Base-by-base conservation (phyloP, 2,113 vertebrate species). In the Mustela lutreola region DNA sequence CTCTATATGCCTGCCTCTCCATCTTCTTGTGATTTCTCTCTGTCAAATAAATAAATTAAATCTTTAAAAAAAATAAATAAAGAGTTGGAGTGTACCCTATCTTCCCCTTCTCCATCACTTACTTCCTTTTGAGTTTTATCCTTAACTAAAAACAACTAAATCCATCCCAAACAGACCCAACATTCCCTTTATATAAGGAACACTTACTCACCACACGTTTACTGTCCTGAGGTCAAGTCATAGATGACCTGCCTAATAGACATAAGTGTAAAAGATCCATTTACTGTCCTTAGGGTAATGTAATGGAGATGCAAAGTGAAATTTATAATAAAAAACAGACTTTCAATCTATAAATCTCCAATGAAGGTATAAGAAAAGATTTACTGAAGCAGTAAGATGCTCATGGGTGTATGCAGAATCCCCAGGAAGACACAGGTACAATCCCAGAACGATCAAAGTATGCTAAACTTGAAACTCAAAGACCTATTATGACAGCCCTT, bases 291-390 rank as follows among this genome's bases (percentile, higher is more conserved):
- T 65, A 53, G 14, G 33, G 24, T 63, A 63, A 91, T 42, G 86
- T 39, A 89, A 95, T 89, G 60, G 21, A 94, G 62, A 87, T 39
- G 28, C 36, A 91, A 90, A 90, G 73, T 75, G 28, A 75, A 84
- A 85, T 53, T 75, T 67, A 85, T 18, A 73, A 42, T 82, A 33
- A 82, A 75, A 87, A 39, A 31, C 36, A 1, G 39, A 85, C n/a
- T 91, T 91, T 80, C 48, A 48, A 53, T 19, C 56, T 76, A 76
- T 67, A 91, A n/a, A 82, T 36, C 65, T 92, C 62, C 39, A 75
- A 76, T 4, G 1, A 7, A 91, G 76, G 39, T n/a, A 56, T 24
- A 56, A 73, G 39, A 92, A 84, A 79, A 91, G 28, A 73, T 18
- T 36, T 83, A 75, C 11, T 4, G 26, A 84, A 45, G 70, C 0